Percentiles rank a stretch among this genome's conserved stretches.
phyloP scores from a whole-genome alignment of 2,113 vertebrate species.

The Gnathonemus echidnorhynchus region DNA sequence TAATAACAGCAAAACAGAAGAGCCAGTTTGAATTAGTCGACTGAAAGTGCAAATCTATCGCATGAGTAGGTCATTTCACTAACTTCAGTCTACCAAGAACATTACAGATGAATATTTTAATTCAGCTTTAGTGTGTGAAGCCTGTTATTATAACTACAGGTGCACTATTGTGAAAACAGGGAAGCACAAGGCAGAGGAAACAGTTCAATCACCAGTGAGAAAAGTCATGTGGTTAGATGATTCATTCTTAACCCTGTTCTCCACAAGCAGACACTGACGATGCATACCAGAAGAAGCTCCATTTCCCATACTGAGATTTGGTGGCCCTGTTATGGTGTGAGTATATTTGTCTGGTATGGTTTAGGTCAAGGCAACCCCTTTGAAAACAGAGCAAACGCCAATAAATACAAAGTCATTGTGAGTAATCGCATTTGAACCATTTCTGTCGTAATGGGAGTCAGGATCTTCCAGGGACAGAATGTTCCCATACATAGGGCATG shows the following conservation, averaged over 20 bases:
- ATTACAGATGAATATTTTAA: neutral
- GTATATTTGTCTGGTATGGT: neutral
- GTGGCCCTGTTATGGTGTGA: neutral
- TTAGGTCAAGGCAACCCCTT: neutral
- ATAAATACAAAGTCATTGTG: neutral
- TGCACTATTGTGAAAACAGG: neutral
- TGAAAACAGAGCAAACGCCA: neutral
- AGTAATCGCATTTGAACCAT: conserved; percentile 1
- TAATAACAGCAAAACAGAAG: neutral
- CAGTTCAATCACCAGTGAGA: neutral
- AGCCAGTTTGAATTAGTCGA: neutral
- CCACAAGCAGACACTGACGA: neutral
- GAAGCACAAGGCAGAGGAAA: neutral
- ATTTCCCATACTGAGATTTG: neutral
- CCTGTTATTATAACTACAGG: neutral
- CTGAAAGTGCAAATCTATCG: neutral
- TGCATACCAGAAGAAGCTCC: neutral
- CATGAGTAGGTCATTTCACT: neutral
- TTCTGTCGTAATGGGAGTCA: neutral
- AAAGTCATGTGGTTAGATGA: neutral
- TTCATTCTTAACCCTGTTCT: neutral
- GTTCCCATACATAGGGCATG: neutral
- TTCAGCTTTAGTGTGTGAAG: neutral
- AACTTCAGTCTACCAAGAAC: neutral
- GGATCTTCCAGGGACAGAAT: neutral